Conservation (phyloP, 2,797 vertebrate species). For the Cottoperca gobio region DNA sequence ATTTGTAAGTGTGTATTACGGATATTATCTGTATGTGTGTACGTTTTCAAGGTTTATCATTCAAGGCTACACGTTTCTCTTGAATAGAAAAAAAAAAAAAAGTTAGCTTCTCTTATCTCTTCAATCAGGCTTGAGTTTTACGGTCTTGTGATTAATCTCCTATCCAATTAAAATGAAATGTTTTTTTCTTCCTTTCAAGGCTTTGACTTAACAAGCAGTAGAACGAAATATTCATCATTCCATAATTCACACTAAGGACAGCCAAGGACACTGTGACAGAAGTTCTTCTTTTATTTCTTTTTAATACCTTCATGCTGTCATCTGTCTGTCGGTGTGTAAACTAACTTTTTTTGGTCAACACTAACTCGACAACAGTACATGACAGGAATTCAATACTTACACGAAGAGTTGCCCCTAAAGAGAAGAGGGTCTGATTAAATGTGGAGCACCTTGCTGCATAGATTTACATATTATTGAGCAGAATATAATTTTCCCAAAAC, state of each 20-base stretch:
- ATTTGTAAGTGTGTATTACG: not conserved
- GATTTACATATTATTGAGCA: conserved; percentile 56
- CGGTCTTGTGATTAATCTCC: conserved; percentile 28
- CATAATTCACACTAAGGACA: conserved; percentile 18
- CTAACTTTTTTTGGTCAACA: conserved; percentile 10
- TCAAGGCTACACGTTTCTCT: conserved; percentile 21
- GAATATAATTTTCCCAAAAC: conserved; percentile 14
- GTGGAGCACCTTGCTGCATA: conserved; percentile 48
- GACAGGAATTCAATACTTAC: conserved; percentile 33
- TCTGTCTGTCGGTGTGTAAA: conserved; percentile 23
- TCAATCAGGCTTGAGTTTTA: conserved; percentile 15
- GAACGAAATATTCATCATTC: conserved; percentile 34
- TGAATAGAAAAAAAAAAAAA: not conserved
- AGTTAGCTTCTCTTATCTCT: not conserved
- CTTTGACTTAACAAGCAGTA: conserved; percentile 32
- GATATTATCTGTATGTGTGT: not conserved
- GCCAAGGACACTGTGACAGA: conserved; percentile 40
- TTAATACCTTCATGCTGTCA: conserved; percentile 11
- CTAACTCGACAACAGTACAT: conserved; percentile 12
- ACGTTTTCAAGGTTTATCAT: conserved; percentile 19
- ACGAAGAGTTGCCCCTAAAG: conserved; percentile 18
- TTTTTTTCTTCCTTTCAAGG: conserved; percentile 34
- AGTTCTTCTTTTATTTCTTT: conserved; percentile 28
- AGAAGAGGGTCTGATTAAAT: conserved; percentile 61
- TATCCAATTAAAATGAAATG: conserved; percentile 24